Evolutionary conservation across 2,797 vertebrate species (phyloP).

Genomic region (Helostoma temminkii): DNA sequence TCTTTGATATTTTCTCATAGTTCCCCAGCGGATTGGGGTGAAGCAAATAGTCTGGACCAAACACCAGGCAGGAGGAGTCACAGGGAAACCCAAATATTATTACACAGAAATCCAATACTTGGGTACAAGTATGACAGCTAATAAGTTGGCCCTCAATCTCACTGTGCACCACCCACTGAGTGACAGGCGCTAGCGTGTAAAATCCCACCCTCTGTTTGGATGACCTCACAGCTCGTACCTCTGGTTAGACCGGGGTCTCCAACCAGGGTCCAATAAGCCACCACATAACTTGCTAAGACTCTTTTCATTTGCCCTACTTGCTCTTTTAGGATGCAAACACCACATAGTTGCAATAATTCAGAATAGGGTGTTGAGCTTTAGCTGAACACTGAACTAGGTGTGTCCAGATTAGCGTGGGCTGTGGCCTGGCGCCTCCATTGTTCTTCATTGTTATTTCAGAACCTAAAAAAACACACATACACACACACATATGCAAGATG

Average conservation of each 20-base stretch:
- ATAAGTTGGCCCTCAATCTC: conserved; percentile 70
- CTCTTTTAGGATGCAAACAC: conserved; percentile 36
- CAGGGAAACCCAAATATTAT: conserved; percentile 81
- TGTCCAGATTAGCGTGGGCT: conserved; percentile 69
- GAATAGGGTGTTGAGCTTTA: conserved; percentile 28
- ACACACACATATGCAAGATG: conserved; percentile 37
- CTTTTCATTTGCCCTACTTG: conserved; percentile 49
- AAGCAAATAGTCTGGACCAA: conserved; percentile 61
- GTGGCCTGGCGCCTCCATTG: conserved; percentile 74
- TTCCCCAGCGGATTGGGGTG: conserved; percentile 56
- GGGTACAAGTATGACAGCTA: conserved; percentile 78
- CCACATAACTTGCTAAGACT: conserved; percentile 51
- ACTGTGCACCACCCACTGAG: conserved; percentile 75
- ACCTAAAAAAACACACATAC: conserved; percentile 36
- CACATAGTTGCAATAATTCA: conserved; percentile 44
- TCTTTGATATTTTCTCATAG: conserved; percentile 73
- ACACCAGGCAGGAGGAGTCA: conserved; percentile 62
- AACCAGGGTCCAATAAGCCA: conserved; percentile 52
- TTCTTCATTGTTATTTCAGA: conserved; percentile 77
- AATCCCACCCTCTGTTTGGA: conserved; percentile 61
- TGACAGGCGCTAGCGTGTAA: conserved; percentile 48
- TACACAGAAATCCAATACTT: conserved; percentile 78
- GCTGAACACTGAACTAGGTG: conserved; percentile 61
- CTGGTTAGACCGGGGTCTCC: conserved; percentile 50
- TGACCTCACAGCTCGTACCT: conserved; percentile 69